Percentiles rank a stretch among this genome's conserved stretches.
These are phyloP conservation scores for Eurystomus gularis DNA, from an alignment of 2,113 vertebrate species.

Conservation along the genomic window DNA sequence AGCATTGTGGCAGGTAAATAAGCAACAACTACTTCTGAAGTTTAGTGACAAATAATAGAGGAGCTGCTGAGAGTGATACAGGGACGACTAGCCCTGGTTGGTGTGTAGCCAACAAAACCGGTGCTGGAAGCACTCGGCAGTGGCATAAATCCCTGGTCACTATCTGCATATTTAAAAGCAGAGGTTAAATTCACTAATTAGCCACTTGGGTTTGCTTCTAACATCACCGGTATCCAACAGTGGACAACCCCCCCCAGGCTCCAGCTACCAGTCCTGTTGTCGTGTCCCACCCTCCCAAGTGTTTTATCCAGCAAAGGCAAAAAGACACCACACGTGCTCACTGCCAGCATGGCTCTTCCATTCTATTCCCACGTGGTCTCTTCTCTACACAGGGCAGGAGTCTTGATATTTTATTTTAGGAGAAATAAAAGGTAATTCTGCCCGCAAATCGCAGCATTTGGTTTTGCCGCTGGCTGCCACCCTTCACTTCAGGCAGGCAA, in stretches of 20 bases:
- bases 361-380: not conserved
- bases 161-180: not conserved
- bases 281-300: too few relatives aligned
- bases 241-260: not conserved
- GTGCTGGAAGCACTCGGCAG: not conserved
- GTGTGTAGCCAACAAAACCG: not conserved
- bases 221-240: not conserved
- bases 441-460: not conserved
- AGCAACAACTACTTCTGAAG: not conserved
- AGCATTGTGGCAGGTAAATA: not conserved
- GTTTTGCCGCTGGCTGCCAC: not conserved
- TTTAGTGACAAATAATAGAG: rapidly evolving
- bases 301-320: not conserved
- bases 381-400: not conserved
- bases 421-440: not conserved
- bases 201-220: not conserved
- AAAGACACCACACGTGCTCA: not conserved
- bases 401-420: not conserved
- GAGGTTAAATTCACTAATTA: not conserved
- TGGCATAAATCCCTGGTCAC: not conserved
- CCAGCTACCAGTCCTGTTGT: not conserved
- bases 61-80: not conserved
- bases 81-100: not conserved
- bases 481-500: not conserved
- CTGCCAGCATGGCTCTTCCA: not conserved